Base-by-base conservation (phyloP, 2,113 vertebrate genomes). In the Anoura caudifer region DNA sequence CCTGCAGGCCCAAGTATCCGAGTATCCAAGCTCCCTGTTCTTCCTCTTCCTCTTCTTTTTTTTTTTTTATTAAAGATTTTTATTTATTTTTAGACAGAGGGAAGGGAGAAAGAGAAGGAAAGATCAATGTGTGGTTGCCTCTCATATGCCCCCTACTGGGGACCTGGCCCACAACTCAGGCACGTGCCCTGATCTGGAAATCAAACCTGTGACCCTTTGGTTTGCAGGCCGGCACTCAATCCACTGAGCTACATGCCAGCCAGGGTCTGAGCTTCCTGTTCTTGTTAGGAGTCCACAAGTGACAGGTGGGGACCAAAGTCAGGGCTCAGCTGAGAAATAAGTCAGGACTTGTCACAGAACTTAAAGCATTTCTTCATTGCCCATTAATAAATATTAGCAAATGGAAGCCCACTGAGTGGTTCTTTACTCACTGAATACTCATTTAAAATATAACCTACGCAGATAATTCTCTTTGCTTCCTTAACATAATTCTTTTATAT, bases 401-500 rank as follows among this genome's bases (percentile, higher is more conserved):
- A 76, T 16, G 56, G 50, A 85, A 88, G 70, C 19, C 52, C 47
- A 79, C 84, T 43, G n/a, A 26, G 13, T 6, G 82, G 41, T 52
- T 86, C 81, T 63, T 43, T 3, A 54, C 65, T 93, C 80, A 67
- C 3, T 73, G 69, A 90, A 85, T 85, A 9, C 2, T 70, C 96
- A 91, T 13, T 63, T 54, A 69, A 82, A 95, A 83, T 59, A 59
- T 91, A 96, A 97, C 72, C 33, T 52, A 91, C 90, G 76, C 91
- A 92, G 56, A 0, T 41, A 75, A n/a, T 95, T 97, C n/a, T 95
- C 80, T 50, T 54, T 73, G 59, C 24, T 87, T 61, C 56, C 59
- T 94, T 80, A 94, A 77, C 72, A n/a, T 45, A 94, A 70, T 92
- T 98, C 87, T 97, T 54, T 96, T 90, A n/a, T 84, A 52, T 63